Percentiles rank a stretch among this genome's conserved stretches.
These are phyloP conservation scores for Polyommatus iphigenia DNA, from an alignment of 2,888 invertebrate genomes.

Conservation along the genomic window DNA sequence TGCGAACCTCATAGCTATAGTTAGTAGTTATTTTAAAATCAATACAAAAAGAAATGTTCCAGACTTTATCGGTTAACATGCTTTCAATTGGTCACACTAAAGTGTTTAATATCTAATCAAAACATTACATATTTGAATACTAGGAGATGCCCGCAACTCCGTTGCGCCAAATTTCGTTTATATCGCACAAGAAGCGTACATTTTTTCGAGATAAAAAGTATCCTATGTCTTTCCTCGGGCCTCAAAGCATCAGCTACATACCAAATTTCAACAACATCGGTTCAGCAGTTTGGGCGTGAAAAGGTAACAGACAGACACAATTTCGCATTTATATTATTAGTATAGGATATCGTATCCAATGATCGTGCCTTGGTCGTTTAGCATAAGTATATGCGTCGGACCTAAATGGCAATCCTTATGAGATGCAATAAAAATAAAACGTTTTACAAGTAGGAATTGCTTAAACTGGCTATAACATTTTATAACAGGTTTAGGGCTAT, in stretches of 20 bases:
- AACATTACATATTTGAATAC: conserved; percentile 3
- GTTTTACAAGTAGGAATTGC: conserved; percentile 13
- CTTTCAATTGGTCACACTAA: neutral
- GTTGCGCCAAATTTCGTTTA: too few species aligned
- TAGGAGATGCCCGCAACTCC: too few species aligned
- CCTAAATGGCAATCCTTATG: neutral
- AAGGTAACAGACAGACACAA: too few species aligned
- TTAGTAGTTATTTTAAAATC: too few species aligned
- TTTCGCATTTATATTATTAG: too few species aligned
- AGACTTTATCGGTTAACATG: neutral
- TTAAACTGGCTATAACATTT: neutral
- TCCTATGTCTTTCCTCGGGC: too few species aligned
- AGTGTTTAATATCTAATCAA: neutral
- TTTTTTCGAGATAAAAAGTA: too few species aligned
- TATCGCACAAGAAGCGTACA: too few species aligned
- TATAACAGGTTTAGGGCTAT: neutral
- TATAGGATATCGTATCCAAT: neutral
- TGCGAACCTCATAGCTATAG: too few species aligned
- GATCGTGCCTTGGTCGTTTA: neutral
- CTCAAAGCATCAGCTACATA: too few species aligned
- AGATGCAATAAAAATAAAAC: conserved; percentile 22
- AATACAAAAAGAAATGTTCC: neutral
- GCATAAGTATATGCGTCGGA: neutral
- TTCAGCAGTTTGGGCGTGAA: too few species aligned
- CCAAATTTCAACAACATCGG: too few species aligned